Base-by-base conservation (phyloP, 2,888 invertebrate species). In the Smittia sp. region DNA sequence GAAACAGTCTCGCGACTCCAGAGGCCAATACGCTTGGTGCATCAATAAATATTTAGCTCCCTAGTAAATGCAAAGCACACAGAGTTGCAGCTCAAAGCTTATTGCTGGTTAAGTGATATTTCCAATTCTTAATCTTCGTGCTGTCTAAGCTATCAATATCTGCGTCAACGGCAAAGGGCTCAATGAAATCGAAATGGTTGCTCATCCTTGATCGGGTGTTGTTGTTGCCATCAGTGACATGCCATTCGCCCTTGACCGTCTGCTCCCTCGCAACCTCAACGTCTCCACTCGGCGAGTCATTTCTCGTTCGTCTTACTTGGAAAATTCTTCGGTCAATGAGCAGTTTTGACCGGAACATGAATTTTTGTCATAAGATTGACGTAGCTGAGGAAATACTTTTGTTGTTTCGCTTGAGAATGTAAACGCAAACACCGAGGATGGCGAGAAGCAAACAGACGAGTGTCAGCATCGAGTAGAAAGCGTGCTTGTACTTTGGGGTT, bases 61-160 rank as follows among this genome's bases (percentile, higher is more conserved):
- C 32, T 46, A 46, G n/a, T 46, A 58, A 58, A 58, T 58, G 22
- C 58, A 58, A 58, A 58, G n/a, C 58, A 58, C 58, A 58, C 18
- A 58, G n/a, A 22, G 38, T 58, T 58, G 20, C 15, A 3, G 24
- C 38, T 67, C 78, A 82, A 75, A 83, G 79, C 76, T 81, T 80
- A 76, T 82, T 80, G 79, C 81, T 81, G 75, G 83, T 82, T 75
- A 83, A 77, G 76, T 83, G 82, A 77, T 83, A 82, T 76, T 81
- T 79, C 83, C 83, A 83, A 79, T 83, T 82, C 77, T 79, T 80
- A 77, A 82, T 77, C 78, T 79, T 80, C 77, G 79, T 74, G 76
- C 78, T 79, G 70, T 80, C 78, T 68, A 79, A 77, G 76, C 78
- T 80, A 77, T 80, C 73, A 75, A 78, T 76, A 74, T 78, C 77